Evolutionary conservation across 1,140 invertebrate species (phyloP).

Genomic region (Xylocopa sonorina): DNA sequence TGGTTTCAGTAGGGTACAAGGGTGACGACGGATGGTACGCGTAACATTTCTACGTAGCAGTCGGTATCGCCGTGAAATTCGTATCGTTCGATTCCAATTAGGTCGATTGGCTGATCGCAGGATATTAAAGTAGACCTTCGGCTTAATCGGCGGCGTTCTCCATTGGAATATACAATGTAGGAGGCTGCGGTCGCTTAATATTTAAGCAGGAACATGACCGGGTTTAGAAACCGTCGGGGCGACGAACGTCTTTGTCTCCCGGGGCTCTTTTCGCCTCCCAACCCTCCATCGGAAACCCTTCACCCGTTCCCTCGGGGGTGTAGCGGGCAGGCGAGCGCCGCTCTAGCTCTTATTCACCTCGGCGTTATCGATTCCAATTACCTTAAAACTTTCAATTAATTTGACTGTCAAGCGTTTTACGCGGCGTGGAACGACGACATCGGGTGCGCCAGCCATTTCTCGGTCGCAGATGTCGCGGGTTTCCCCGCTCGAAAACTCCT

Average conservation of each 20-base stretch:
- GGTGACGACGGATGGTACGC: too few species aligned
- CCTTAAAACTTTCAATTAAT: conserved; percentile 79
- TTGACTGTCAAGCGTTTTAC: conserved; percentile 71
- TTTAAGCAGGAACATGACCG: conserved; percentile 38
- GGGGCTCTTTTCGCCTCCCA: background rate
- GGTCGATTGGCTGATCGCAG: conserved; percentile 53
- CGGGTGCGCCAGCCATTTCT: conserved; percentile 57
- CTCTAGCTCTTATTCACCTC: conserved; percentile 63
- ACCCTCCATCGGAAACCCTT: background rate
- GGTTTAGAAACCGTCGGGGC: conserved; percentile 14
- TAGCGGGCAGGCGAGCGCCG: conserved; percentile 17
- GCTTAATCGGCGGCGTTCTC: conserved; percentile 30
- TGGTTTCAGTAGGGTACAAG: too few species aligned
- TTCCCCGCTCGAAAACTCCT: conserved; percentile 34
- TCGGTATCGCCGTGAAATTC: conserved; percentile 40
- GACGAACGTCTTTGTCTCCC: conserved; percentile 18
- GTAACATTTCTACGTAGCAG: too few species aligned
- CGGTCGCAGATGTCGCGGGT: too few species aligned
- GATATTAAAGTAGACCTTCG: conserved; percentile 60
- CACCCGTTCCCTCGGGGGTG: background rate
- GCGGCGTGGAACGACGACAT: conserved; percentile 42
- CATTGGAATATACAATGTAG: background rate
- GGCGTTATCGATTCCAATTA: conserved; percentile 75
- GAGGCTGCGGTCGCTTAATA: background rate
- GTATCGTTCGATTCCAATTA: conserved; percentile 65